Evolutionary conservation across 2,888 invertebrate genomes (phyloP).

Genomic region (Dasypolia templi): DNA sequence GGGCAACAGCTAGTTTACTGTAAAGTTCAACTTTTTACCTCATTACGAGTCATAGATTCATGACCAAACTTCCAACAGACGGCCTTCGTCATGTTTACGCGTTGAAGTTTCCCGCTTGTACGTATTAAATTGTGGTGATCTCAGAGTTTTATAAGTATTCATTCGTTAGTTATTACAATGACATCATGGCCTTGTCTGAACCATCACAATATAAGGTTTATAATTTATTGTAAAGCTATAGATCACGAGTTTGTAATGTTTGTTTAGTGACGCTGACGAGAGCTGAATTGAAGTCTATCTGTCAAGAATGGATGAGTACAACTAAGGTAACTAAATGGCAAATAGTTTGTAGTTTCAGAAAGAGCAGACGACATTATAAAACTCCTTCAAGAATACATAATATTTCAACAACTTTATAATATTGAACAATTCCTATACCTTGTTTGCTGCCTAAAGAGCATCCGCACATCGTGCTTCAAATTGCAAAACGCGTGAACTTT

Average conservation of each 20-base stretch:
- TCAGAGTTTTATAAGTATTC: slow-evolving; percentile 79
- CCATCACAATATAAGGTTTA: slow-evolving; percentile 57
- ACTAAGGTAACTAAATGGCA: neutral
- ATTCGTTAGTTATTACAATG: slow-evolving; percentile 79
- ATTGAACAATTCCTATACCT: slow-evolving; percentile 41
- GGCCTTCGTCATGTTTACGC: slow-evolving; percentile 63
- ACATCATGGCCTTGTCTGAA: slow-evolving; percentile 81
- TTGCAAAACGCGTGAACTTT: slow-evolving; percentile 66
- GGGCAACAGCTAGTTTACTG: too few relatives aligned
- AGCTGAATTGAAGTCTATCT: neutral
- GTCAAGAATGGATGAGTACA: slow-evolving; percentile 7
- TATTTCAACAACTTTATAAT: slow-evolving; percentile 30
- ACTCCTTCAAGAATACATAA: neutral
- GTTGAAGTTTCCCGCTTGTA: slow-evolving; percentile 67
- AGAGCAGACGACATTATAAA: neutral
- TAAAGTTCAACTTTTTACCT: slow-evolving; percentile 7
- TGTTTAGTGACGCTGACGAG: slow-evolving; percentile 18
- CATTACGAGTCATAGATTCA: slow-evolving; percentile 20
- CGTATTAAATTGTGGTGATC: slow-evolving; percentile 82
- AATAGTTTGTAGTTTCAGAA: slow-evolving; percentile 9
- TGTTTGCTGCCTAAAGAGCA: slow-evolving; percentile 49
- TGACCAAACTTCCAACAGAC: slow-evolving; percentile 50
- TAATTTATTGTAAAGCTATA: slow-evolving; percentile 52
- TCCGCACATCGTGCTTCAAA: slow-evolving; percentile 37
- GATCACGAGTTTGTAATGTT: slow-evolving; percentile 38